Evolutionary conservation across 2,888 invertebrate species (phyloP), one percentile per base, ranked within the genome.

Genomic region (Gymnosoma rotundatum): DNA sequence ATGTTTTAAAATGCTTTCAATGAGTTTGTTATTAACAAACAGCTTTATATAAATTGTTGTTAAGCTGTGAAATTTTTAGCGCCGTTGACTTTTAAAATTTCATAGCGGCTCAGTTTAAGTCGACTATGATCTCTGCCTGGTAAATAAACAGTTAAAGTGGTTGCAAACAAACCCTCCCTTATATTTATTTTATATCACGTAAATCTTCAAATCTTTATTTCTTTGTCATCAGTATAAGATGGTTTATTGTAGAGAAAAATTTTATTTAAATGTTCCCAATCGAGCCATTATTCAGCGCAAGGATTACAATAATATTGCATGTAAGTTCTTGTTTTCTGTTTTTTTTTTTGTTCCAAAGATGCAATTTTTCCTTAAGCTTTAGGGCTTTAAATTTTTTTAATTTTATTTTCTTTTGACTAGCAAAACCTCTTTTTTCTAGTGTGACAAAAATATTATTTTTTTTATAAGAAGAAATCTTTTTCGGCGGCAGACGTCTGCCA

Each of bases 401-500:
- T 25, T 25, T 25, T 25, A 25, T 25, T 25, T 25, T 25, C 25
- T 25, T 36, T n/a, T 58, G 32, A 48, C 2, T n/a, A n/a, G 6
- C n/a, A 48, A 60, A 45, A 58, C 58, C 70, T 58, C 50, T 69
- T 52, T 78, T 56, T 64, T 32, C 45, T 36, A 1, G 21, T 50
- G 36, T 45, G 32, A 61, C 45, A 78, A 61, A 48, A 32, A 60
- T 72, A 25, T 64, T 42, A 64, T 80, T 69, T 18, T 52, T 58
- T 45, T 66, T 74, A 69, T 74, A 69, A 8, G 21, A 73, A 70
- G 61, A 78, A 78, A 67, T 48, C 67, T 58, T 36, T 32, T 60
- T 63, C 78, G 84, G 84, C 84, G 84, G 74, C 81, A 84, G 84
- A 84, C 84, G 73, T 81, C 84, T 84, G 84, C 81, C 84, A 81